These are phyloP conservation scores for Ophonus ardosiacus DNA, from an alignment of 2,888 invertebrate genomes.

Conservation along the genomic window DNA sequence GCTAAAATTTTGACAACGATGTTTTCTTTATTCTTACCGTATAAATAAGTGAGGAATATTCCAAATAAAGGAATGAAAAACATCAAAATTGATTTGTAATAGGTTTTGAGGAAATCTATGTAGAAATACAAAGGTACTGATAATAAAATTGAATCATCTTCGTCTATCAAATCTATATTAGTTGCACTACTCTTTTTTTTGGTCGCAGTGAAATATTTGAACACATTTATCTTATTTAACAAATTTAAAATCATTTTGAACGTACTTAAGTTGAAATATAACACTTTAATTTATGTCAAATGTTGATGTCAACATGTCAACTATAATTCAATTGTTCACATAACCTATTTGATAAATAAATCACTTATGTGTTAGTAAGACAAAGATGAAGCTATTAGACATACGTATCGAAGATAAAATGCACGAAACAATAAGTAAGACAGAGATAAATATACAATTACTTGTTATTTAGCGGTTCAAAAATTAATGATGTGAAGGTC, in stretches of 20 bases:
- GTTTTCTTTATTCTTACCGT: slow-evolving; percentile 27
- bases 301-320: neutral
- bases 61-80: slow-evolving; percentile 2
- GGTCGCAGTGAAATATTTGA: neutral
- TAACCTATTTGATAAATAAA: neutral
- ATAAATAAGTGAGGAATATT: slow-evolving; percentile 23
- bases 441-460: too few species aligned
- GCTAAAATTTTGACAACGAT: neutral
- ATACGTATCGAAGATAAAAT: too few species aligned
- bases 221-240: slow-evolving; percentile 4
- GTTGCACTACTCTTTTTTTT: neutral
- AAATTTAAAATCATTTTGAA: slow-evolving; percentile 8
- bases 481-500: too few species aligned
- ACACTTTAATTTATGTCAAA: neutral
- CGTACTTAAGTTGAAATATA: neutral
- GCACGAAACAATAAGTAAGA: too few species aligned
- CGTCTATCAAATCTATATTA: neutral
- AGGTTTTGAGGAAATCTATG: slow-evolving; percentile 43
- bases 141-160: slow-evolving; percentile 4
- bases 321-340: neutral
- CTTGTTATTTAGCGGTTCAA: too few species aligned
- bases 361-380: too few species aligned
- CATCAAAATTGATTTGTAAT: slow-evolving; percentile 30
- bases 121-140: slow-evolving; percentile 45
- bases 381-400: too few species aligned